A percentile compares a stretch with the other conserved stretches of the same genome.
Evolutionary conservation across 2,888 invertebrate genomes (phyloP).

Genomic region (Netelia fuscicornis): DNA sequence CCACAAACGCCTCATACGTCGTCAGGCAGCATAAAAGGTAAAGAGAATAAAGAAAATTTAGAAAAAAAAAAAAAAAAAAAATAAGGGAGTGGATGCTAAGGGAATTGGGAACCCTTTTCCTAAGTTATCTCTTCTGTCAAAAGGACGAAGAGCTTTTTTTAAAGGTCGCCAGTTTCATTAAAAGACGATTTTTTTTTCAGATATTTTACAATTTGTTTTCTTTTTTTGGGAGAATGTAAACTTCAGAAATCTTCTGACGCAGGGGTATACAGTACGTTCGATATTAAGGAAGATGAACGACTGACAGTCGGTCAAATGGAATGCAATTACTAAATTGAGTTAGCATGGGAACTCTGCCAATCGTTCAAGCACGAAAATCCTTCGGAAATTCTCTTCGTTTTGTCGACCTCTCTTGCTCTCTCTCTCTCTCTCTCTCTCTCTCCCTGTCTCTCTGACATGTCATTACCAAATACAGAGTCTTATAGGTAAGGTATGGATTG

Average conservation of each 20-base stretch:
- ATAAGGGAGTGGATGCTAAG: not conserved
- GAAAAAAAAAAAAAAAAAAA: not conserved
- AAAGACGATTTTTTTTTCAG: too few relatives aligned
- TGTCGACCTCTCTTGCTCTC: too few relatives aligned
- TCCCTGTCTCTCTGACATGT: not conserved
- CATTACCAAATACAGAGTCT: not conserved
- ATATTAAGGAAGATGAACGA: conserved; percentile 38
- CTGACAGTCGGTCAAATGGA: conserved; percentile 64
- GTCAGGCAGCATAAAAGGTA: conserved; percentile 94
- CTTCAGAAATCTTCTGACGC: not conserved
- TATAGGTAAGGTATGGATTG: too few relatives aligned
- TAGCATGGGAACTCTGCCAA: conserved; percentile 72
- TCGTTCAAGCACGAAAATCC: conserved; percentile 67
- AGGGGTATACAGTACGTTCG: not conserved
- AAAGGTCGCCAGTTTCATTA: too few relatives aligned
- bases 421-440: not conserved
- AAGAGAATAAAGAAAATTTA: conserved; percentile 69
- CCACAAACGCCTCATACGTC: conserved; percentile 92
- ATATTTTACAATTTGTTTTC: too few relatives aligned
- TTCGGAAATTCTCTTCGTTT: conserved; percentile 30
- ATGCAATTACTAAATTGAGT: conserved; percentile 72
- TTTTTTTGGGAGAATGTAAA: not conserved
- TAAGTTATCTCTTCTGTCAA: too few relatives aligned
- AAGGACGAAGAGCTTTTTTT: too few relatives aligned
- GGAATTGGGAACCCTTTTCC: not conserved